Conservation (phyloP, 2,797 vertebrate species). For the Remorina albescens region DNA sequence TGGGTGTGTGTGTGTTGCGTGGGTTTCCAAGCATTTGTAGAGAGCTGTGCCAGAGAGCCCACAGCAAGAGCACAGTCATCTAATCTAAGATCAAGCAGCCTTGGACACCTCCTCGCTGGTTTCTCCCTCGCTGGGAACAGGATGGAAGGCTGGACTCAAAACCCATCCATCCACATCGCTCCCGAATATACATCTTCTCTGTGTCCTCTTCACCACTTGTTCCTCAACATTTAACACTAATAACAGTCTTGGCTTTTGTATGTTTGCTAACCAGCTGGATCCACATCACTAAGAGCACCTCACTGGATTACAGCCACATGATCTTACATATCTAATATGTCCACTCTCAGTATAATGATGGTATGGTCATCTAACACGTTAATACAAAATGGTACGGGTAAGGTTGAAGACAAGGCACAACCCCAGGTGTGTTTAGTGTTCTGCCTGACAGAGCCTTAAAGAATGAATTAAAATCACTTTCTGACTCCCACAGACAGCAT, state of each 20-base stretch:
- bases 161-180: slow-evolving; percentile 58
- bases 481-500: slow-evolving; percentile 30
- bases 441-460: slow-evolving; percentile 11
- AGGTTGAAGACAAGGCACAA: not conserved
- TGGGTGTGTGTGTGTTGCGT: slow-evolving; percentile 23
- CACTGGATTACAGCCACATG: not conserved
- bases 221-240: not conserved
- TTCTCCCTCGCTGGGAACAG: slow-evolving; percentile 69
- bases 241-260: not conserved
- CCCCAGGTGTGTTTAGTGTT: slow-evolving; percentile 24
- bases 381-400: slow-evolving; percentile 17
- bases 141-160: slow-evolving; percentile 51
- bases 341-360: slow-evolving; percentile 3
- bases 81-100: slow-evolving; percentile 79
- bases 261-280: not conserved
- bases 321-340: not conserved
- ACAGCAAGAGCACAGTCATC: slow-evolving; percentile 66
- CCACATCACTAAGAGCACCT: slow-evolving; percentile 5
- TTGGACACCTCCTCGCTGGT: slow-evolving; percentile 66
- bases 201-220: slow-evolving; percentile 9
- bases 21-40: slow-evolving; percentile 37
- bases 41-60: slow-evolving; percentile 51
- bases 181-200: slow-evolving; percentile 7
- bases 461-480: slow-evolving; percentile 32
- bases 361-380: slow-evolving; percentile 1